A percentile compares a stretch with the other conserved stretches of the same genome.
phyloP scores from a whole-genome alignment of 2,113 vertebrate genomes.

The Panurus biarmicus region DNA sequence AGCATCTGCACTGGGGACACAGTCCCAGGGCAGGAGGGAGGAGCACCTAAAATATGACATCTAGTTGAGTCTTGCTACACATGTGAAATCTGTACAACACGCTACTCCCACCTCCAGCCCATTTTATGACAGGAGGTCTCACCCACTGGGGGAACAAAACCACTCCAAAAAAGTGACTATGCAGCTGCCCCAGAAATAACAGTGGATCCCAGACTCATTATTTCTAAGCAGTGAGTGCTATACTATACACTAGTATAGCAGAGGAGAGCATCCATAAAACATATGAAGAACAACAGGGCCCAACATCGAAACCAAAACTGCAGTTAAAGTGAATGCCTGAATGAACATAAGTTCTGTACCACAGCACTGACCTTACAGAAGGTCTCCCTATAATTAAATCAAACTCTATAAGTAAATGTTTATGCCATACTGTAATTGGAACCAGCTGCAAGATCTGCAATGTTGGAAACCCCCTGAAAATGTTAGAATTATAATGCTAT shows the following conservation, averaged over 20 bases:
- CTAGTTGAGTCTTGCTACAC: background rate
- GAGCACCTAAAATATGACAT: background rate
- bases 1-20: background rate
- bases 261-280: background rate
- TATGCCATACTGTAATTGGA: constrained; percentile 12
- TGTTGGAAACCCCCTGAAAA: constrained; percentile 29
- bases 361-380: constrained; percentile 14
- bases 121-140: background rate
- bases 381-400: constrained; percentile 4
- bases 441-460: constrained; percentile 13
- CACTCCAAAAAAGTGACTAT: background rate
- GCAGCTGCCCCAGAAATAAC: background rate
- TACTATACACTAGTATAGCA: background rate
- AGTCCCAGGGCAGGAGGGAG: background rate
- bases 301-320: background rate
- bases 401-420: constrained; percentile 29
- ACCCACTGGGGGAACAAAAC: background rate
- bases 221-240: background rate
- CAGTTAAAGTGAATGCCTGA: background rate
- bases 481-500: constrained; percentile 28
- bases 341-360: background rate
- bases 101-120: background rate
- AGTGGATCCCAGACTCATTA: background rate
- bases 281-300: background rate
- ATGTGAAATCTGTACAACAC: background rate